phyloP scores from a whole-genome alignment of 2,888 invertebrate species.

The Drosophila mimetica region DNA sequence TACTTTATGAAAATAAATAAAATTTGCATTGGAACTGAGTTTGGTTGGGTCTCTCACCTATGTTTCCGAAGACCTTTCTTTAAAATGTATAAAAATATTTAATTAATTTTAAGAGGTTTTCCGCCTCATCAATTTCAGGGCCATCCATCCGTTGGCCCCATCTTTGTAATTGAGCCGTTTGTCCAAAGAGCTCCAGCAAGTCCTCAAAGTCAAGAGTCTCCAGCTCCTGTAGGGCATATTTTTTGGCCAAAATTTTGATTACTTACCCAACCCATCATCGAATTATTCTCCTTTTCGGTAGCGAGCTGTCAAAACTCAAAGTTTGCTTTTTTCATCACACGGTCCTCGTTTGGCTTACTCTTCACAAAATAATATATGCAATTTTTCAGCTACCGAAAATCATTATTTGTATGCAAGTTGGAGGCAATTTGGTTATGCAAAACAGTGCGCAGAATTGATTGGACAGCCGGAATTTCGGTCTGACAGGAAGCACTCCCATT shows the following conservation, averaged over 20 bases:
- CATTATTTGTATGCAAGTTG: constrained; percentile 22
- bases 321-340: constrained; percentile 71
- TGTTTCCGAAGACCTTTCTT: too few relatives aligned
- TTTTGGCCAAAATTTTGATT: constrained; percentile 74
- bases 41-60: too few relatives aligned
- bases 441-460: constrained; percentile 28
- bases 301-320: constrained; percentile 67
- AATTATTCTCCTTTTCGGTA: constrained; percentile 19
- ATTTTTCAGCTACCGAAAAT: constrained; percentile 58
- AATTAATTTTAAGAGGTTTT: too few relatives aligned
- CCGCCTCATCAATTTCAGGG: too few relatives aligned
- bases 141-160: constrained; percentile 71
- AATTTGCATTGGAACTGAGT: too few relatives aligned
- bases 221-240: constrained; percentile 54
- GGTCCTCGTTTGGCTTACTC: constrained; percentile 15
- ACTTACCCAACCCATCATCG: constrained; percentile 44
- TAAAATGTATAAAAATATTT: too few relatives aligned
- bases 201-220: constrained; percentile 4
- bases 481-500: constrained; percentile 37
- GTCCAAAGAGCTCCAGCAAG: constrained; percentile 3
- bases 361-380: constrained; percentile 43
- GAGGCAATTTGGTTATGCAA: constrained; percentile 43
- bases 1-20: too few relatives aligned
- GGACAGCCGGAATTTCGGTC: constrained; percentile 13
- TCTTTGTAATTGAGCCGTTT: constrained; percentile 70